Base-by-base conservation (phyloP, 2,113 vertebrate species). In the Aix galericulata region DNA sequence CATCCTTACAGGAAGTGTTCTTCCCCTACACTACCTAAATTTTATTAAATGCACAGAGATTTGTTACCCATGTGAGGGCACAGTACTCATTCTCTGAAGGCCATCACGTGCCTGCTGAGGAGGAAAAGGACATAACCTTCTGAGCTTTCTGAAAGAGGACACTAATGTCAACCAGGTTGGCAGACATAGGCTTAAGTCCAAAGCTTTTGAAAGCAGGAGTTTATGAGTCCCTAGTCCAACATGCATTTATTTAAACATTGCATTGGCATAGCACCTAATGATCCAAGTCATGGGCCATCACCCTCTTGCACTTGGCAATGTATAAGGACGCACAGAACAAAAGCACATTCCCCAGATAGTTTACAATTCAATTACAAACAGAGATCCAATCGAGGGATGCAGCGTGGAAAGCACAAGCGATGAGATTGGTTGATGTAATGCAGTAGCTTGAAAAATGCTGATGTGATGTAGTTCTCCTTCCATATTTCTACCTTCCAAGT, bases 91-190 rank as follows among this genome's bases (percentile, higher is more conserved):
- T 68, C 42, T 50, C 42, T 91, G 59, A 68, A 67, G 91, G 91
- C 56, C 74, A 82, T 34, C 14, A 20, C 50, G 34, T 69, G 82
- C 42, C 75, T 90, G 82, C 74, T 89, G 82, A 90, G 96, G 86
- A 86, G 8, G 0, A 22, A 26, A 78, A 44, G 38, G 36, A 26
- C 69, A 4, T 9, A 40, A 48, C 23, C 38, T 60, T 42, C 18
- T 29, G 18, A 50, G 63, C 46, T 66, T 64, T 93, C 91, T 83
- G 85, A 91, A 87, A 94, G 76, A 44, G 6, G 18, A 63, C 23
- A n/a, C 85, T 91, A 88, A 85, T 53, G 80, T 91, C 83, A 95
- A 82, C 58, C 95, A 89, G 91, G 82, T 89, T 68, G 36, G 29
- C 92, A 71, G 59, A 7, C 32, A 55, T 25, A 77, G 34, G 88